These are phyloP conservation scores for Acanthiza pusilla DNA, from an alignment of 2,797 vertebrate species.

Conservation along the genomic window DNA sequence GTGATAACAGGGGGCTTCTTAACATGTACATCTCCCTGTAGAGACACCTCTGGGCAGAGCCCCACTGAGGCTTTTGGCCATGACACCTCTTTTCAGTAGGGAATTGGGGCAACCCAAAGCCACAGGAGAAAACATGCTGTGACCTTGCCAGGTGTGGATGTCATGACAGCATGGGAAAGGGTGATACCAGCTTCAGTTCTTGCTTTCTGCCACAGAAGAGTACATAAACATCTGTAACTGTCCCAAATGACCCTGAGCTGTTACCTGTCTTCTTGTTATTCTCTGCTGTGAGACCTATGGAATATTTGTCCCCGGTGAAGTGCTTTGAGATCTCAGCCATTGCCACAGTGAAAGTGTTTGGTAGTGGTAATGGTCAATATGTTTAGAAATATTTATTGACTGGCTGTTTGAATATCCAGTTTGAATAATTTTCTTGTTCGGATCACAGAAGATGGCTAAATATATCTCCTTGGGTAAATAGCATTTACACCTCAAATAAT, in stretches of 20 bases:
- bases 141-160: neutral
- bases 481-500: slow-evolving; percentile 51
- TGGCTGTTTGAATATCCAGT: slow-evolving; percentile 1
- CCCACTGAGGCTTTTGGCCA: accelerated
- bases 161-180: neutral
- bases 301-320: neutral
- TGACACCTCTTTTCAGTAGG: neutral
- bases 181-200: neutral
- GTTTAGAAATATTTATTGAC: slow-evolving; percentile 12
- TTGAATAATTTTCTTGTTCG: slow-evolving; percentile 12
- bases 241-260: neutral
- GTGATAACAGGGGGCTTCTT: neutral
- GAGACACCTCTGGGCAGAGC: neutral
- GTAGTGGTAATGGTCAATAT: neutral
- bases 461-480: slow-evolving; percentile 47
- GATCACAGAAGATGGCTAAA: slow-evolving; percentile 23
- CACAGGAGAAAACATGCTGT: neutral
- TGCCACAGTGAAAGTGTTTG: neutral
- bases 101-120: neutral
- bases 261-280: neutral
- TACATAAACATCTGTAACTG: neutral
- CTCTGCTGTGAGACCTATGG: neutral
- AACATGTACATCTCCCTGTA: neutral
- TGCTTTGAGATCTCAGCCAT: neutral
- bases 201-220: neutral